A percentile compares a stretch with the other conserved stretches of the same genome.
Conservation (phyloP, 2,113 vertebrate genomes). For the Leptodactylus fuscus region DNA sequence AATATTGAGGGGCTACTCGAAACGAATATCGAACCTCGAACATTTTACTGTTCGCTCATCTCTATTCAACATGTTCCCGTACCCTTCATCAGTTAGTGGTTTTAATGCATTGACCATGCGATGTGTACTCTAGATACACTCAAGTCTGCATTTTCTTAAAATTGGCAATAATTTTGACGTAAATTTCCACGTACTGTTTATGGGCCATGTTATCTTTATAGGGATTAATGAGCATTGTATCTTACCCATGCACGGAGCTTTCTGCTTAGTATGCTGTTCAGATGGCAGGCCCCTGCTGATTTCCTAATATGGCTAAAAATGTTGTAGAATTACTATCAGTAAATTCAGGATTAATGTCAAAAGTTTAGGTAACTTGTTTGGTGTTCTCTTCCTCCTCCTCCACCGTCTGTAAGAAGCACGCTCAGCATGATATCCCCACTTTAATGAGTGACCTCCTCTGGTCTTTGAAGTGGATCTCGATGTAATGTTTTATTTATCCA, state of each 20-base stretch:
- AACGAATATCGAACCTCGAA: too few species aligned
- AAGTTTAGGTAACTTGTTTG: neutral
- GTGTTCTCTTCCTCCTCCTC: neutral
- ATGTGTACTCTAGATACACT: too few species aligned
- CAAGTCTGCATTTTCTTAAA: too few species aligned
- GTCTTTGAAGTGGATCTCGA: conserved; percentile 17
- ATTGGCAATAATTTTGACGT: too few species aligned
- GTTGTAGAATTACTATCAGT: neutral
- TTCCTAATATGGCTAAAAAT: conserved; percentile 3
- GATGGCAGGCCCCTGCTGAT: neutral
- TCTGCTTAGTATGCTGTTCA: neutral
- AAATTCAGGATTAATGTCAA: neutral
- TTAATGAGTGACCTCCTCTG: conserved; percentile 46
- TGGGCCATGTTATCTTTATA: neutral
- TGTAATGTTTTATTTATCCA: conserved; percentile 55
- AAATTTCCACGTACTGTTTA: neutral
- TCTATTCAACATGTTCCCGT: too few species aligned
- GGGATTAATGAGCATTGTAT: neutral
- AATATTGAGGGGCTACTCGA: too few species aligned
- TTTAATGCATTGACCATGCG: too few species aligned
- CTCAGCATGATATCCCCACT: neutral
- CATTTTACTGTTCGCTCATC: too few species aligned
- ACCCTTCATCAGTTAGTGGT: too few species aligned
- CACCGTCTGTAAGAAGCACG: neutral
- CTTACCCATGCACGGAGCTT: neutral